Conservation (phyloP, 2,797 vertebrate genomes). For the Rhabdomys pumilio region DNA sequence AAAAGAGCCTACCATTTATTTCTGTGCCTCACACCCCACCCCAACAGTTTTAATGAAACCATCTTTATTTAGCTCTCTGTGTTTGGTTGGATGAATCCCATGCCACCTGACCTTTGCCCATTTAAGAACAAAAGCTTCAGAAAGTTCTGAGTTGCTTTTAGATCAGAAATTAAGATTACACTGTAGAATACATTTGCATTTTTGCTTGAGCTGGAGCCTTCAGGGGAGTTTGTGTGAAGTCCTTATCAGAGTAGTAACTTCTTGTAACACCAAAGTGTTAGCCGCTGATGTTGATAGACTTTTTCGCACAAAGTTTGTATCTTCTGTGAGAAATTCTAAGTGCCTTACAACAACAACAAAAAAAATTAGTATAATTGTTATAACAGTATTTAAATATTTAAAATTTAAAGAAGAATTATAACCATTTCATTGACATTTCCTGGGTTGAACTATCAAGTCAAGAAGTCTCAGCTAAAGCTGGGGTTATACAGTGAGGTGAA, state of each 20-base stretch:
- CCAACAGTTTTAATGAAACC: conserved; percentile 1
- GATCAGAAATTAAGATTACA: conserved; percentile 50
- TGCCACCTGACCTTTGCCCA: background rate
- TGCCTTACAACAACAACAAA: background rate
- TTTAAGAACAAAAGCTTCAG: conserved; percentile 53
- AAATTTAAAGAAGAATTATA: background rate
- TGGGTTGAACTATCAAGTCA: background rate
- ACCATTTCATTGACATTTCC: background rate
- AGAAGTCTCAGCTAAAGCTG: background rate
- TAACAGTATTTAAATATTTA: background rate
- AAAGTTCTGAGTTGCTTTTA: conserved; percentile 55
- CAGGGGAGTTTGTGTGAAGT: background rate
- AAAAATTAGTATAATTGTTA: background rate
- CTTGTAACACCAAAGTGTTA: background rate
- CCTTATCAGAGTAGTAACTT: background rate
- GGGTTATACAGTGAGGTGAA: background rate
- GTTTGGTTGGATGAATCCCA: background rate
- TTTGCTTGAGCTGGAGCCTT: background rate
- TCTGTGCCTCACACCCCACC: background rate
- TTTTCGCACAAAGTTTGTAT: background rate
- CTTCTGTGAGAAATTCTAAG: conserved; percentile 28
- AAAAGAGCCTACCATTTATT: background rate
- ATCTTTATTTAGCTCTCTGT: background rate
- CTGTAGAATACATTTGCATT: conserved; percentile 18
- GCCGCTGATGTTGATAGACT: background rate